Conservation (phyloP, 37 sponge, comb jelly and placozoan genomes). For the Tethya wilhelma region DNA sequence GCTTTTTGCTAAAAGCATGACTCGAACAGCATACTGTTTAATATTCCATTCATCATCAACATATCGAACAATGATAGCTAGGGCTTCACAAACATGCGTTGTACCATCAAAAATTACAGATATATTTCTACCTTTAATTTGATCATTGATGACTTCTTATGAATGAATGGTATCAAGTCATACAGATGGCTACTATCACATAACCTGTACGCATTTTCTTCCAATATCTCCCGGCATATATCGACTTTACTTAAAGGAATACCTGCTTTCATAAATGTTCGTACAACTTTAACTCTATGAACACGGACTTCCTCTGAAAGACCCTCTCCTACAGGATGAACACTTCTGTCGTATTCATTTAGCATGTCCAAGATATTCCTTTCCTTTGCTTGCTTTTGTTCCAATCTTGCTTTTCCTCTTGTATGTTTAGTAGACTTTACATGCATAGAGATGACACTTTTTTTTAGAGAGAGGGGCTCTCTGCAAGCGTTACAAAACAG, state of each 20-base stretch:
- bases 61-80: slow-evolving; percentile 9
- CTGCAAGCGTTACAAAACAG: slow-evolving; percentile 20
- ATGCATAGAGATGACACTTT: slow-evolving; percentile 5
- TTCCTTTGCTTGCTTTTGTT: neutral
- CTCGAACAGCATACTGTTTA: slow-evolving; percentile 4
- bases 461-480: slow-evolving; percentile 1
- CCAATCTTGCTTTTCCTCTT: neutral
- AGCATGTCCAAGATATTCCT: slow-evolving; percentile 1
- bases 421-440: slow-evolving; percentile 9
- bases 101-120: slow-evolving; percentile 43
- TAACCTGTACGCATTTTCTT: slow-evolving; percentile 2
- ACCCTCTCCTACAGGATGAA: slow-evolving; percentile 10
- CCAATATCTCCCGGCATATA: neutral
- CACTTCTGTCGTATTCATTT: neutral
- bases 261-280: neutral
- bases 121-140: neutral
- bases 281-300: neutral
- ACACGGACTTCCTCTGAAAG: neutral
- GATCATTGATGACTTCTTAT: neutral
- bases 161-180: neutral
- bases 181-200: neutral
- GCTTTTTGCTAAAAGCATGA: slow-evolving; percentile 35
- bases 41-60: slow-evolving; percentile 36
- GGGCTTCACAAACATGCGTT: slow-evolving; percentile 44
- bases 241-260: neutral